These are phyloP conservation scores for Drosophila picticornis DNA, from an alignment of 2,888 invertebrate species.

Conservation along the genomic window DNA sequence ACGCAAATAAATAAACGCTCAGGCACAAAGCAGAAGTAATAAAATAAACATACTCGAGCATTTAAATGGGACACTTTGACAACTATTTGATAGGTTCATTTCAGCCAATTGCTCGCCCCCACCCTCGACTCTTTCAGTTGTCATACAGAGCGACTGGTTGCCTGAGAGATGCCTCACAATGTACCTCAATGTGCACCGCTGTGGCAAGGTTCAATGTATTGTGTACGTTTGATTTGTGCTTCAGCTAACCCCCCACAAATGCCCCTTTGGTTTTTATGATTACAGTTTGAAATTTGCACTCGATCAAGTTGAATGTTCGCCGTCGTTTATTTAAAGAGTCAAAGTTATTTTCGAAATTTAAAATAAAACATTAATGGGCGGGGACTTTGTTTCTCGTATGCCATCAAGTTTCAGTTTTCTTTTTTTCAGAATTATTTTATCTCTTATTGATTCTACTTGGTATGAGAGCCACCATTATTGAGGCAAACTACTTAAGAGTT, in stretches of 20 bases:
- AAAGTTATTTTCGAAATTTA: constrained; percentile 29
- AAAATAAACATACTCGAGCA: constrained; percentile 76
- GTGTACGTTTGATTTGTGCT: constrained; percentile 53
- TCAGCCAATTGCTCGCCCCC: constrained; percentile 50
- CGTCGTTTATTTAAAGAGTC: constrained; percentile 53
- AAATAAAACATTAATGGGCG: constrained; percentile 26
- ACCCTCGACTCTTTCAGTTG: not conserved
- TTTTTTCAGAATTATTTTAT: constrained; percentile 11
- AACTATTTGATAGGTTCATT: constrained; percentile 80
- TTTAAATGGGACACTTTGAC: constrained; percentile 82
- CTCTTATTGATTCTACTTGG: not conserved
- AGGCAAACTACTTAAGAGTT: constrained; percentile 30
- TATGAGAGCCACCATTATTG: constrained; percentile 9
- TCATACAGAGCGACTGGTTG: not conserved
- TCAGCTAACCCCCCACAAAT: not conserved
- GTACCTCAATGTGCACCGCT: not conserved
- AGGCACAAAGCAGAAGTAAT: constrained; percentile 60
- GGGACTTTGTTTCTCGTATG: constrained; percentile 11
- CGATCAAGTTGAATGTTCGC: constrained; percentile 31
- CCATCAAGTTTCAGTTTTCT: constrained; percentile 19
- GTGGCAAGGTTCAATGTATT: constrained; percentile 68
- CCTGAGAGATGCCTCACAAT: constrained; percentile 6
- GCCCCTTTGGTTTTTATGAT: constrained; percentile 23
- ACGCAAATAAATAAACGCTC: constrained; percentile 75
- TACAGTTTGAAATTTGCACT: constrained; percentile 33